Evolutionary conservation across 2,888 invertebrate species (phyloP).

Genomic region (Chaetogeoica ovagalla): DNA sequence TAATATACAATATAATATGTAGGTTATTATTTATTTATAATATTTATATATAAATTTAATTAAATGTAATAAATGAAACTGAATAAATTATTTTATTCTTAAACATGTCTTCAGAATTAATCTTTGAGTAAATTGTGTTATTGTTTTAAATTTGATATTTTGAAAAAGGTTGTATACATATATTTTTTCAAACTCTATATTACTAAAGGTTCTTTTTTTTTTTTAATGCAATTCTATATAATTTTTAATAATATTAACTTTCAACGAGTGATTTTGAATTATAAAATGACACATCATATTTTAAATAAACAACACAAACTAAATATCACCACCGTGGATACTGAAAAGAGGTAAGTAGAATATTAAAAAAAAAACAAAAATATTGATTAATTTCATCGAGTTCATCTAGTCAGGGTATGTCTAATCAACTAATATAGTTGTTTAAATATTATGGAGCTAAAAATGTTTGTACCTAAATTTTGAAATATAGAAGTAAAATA

Average conservation of each 20-base stretch:
- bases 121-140: too few species aligned
- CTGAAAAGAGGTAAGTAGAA: slow-evolving; percentile 29
- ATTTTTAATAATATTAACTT: not conserved
- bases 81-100: too few species aligned
- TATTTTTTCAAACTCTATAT: not conserved
- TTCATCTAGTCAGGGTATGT: not conserved
- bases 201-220: not conserved
- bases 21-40: not conserved
- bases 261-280: not conserved
- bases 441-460: not conserved
- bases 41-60: too few species aligned
- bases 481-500: not conserved
- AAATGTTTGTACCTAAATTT: not conserved
- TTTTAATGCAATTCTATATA: not conserved
- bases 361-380: slow-evolving; percentile 2
- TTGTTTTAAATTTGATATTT: not conserved
- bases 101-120: too few species aligned
- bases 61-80: too few species aligned
- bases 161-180: not conserved
- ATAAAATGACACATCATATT: not conserved
- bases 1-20: too few species aligned
- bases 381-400: not conserved
- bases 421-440: not conserved
- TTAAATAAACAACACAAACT: not conserved
- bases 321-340: not conserved